Percentiles rank a stretch among this genome's conserved stretches.
phyloP scores from a whole-genome alignment of 2,888 invertebrate genomes.

The Rhagonycha lutea region DNA sequence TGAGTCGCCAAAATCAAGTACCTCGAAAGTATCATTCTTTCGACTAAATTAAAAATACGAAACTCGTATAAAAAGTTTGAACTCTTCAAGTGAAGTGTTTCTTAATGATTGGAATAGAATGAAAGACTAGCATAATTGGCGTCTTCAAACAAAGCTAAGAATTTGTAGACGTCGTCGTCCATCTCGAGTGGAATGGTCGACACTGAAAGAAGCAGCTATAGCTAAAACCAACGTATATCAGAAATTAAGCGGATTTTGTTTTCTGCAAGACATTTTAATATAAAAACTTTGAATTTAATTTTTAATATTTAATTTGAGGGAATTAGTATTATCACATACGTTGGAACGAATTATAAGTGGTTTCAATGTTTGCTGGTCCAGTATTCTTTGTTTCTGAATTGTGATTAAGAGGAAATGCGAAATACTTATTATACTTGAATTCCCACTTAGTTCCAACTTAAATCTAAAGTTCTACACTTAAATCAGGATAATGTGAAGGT shows the following conservation, averaged over 20 bases:
- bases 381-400: constrained; percentile 18
- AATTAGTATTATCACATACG: background rate
- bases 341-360: background rate
- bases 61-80: constrained; percentile 35
- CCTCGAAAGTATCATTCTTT: constrained; percentile 26
- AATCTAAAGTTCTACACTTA: constrained; percentile 18
- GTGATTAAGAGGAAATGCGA: constrained; percentile 12
- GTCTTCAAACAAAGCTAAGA: constrained; percentile 40
- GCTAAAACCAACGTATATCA: background rate
- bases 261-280: background rate
- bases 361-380: constrained; percentile 13
- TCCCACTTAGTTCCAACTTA: constrained; percentile 10
- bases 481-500: constrained; percentile 16
- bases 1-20: background rate
- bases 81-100: constrained; percentile 37
- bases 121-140: constrained; percentile 43
- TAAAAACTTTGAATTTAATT: too few species aligned
- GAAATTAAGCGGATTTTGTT: background rate
- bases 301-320: background rate
- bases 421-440: constrained; percentile 17
- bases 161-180: constrained; percentile 33
- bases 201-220: background rate
- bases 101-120: constrained; percentile 42
- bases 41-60: constrained; percentile 21
- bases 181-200: constrained; percentile 13